Evolutionary conservation across 2,888 invertebrate genomes (phyloP).

Genomic region (Norana najaformis): DNA sequence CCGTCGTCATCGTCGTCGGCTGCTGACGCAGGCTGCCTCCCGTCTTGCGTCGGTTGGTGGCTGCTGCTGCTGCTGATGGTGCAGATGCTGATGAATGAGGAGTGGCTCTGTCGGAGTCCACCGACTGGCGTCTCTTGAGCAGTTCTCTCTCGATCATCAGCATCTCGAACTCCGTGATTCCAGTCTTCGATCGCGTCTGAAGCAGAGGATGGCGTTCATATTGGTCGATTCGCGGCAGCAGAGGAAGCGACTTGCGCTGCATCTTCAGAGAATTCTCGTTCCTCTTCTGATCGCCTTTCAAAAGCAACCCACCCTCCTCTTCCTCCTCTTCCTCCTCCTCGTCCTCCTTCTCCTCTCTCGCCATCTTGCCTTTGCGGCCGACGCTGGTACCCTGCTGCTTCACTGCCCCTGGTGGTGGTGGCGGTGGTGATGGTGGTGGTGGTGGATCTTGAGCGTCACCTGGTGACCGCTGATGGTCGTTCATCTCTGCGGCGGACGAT

Average conservation of each 20-base stretch:
- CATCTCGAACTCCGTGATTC: slow-evolving; percentile 40
- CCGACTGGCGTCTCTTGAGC: background rate
- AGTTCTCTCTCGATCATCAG: slow-evolving; percentile 39
- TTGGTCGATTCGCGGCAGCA: slow-evolving; percentile 41
- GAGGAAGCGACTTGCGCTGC: slow-evolving; percentile 24
- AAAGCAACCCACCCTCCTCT: slow-evolving; percentile 19
- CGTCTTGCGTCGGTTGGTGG: background rate
- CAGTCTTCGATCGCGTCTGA: slow-evolving; percentile 37
- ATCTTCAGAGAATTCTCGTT: background rate
- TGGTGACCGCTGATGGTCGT: too few species aligned
- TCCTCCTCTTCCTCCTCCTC: slow-evolving; percentile 28
- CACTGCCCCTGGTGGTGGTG: too few species aligned
- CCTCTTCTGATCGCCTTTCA: background rate
- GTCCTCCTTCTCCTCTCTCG: background rate
- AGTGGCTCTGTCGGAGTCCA: slow-evolving; percentile 64
- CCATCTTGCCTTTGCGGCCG: background rate
- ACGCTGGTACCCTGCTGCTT: too few species aligned
- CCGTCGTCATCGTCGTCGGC: background rate
- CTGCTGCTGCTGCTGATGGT: slow-evolving; percentile 65
- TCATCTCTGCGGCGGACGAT: too few species aligned
- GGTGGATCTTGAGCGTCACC: too few species aligned
- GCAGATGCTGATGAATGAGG: slow-evolving; percentile 84
- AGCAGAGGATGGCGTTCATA: slow-evolving; percentile 43
- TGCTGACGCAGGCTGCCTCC: background rate
- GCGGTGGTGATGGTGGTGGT: too few species aligned